Evolutionary conservation across 2,797 vertebrate genomes (phyloP).

Genomic region (Synanceia verrucosa): DNA sequence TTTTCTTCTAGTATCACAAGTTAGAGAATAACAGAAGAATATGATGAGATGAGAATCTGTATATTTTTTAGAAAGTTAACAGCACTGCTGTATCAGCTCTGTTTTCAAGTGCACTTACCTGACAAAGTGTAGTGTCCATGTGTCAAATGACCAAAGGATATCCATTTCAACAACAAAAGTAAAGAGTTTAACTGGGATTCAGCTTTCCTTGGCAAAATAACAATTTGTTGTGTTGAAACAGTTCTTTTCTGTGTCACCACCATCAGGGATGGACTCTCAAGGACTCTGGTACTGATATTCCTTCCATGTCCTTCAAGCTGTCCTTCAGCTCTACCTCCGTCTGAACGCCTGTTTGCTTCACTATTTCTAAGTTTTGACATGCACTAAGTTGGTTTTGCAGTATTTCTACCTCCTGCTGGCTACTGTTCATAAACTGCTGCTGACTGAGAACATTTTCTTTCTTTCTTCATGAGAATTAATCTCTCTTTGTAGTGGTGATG

Average conservation of each 20-base stretch:
- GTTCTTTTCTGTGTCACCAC: constrained; percentile 10
- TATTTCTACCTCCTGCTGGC: constrained; percentile 10
- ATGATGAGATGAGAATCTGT: neutral
- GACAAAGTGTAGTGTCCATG: neutral
- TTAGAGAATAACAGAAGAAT: too few relatives aligned
- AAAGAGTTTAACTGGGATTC: constrained; percentile 16
- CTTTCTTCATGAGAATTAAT: constrained; percentile 8
- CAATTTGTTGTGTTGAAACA: constrained; percentile 12
- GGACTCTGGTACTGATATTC: constrained; percentile 12
- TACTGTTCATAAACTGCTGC: neutral
- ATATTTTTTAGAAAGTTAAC: neutral
- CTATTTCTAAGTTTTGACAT: constrained; percentile 13
- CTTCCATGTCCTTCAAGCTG: constrained; percentile 21
- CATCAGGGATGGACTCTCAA: constrained; percentile 2
- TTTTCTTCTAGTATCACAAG: neutral
- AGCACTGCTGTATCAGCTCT: neutral
- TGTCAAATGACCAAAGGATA: neutral
- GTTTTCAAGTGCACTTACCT: neutral
- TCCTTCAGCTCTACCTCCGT: constrained; percentile 9
- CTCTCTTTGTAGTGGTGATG: constrained; percentile 17
- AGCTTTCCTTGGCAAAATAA: constrained; percentile 4
- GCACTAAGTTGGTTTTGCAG: neutral
- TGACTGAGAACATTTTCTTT: constrained; percentile 17
- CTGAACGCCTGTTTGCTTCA: constrained; percentile 18
- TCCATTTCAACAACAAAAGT: neutral